A percentile compares a stretch with the other conserved stretches of the same genome.
phyloP scores from a whole-genome alignment of 2,113 vertebrate species.

The Illadopsis cleaveri region DNA sequence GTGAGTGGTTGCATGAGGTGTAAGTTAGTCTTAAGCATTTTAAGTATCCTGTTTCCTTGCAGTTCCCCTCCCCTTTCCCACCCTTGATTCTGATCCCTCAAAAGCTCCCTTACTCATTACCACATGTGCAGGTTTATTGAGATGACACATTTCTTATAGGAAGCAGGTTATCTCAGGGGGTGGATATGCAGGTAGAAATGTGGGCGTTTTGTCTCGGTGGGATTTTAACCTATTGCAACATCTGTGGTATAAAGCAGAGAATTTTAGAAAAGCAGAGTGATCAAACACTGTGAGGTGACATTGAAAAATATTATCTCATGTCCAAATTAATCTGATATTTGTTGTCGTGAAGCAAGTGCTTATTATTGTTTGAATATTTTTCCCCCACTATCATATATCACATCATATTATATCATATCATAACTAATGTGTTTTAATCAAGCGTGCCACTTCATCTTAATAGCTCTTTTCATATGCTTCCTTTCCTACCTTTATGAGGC shows the following conservation, averaged over 20 bases:
- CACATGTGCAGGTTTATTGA: not conserved
- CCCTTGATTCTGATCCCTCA: not conserved
- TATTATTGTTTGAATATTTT: not conserved
- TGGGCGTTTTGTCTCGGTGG: rapidly evolving
- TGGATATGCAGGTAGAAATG: not conserved
- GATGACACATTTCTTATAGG: not conserved
- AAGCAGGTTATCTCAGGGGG: not conserved
- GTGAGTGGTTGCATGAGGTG: not conserved
- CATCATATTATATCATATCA: not conserved
- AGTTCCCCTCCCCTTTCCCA: not conserved
- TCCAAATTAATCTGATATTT: not conserved
- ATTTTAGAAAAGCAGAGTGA: not conserved
- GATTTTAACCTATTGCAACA: not conserved
- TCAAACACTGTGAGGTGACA: not conserved
- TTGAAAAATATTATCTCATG: not conserved
- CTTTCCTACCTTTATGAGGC: not conserved
- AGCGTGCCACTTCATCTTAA: not conserved
- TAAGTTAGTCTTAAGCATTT: not conserved
- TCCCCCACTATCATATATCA: not conserved
- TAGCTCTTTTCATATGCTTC: not conserved
- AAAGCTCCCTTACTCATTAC: not conserved
- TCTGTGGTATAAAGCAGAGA: not conserved
- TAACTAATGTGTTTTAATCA: not conserved
- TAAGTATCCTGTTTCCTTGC: not conserved
- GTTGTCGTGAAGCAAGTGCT: not conserved